phyloP scores from a whole-genome alignment of 1,140 invertebrate genomes.

The Meloidogyne hapla region DNA sequence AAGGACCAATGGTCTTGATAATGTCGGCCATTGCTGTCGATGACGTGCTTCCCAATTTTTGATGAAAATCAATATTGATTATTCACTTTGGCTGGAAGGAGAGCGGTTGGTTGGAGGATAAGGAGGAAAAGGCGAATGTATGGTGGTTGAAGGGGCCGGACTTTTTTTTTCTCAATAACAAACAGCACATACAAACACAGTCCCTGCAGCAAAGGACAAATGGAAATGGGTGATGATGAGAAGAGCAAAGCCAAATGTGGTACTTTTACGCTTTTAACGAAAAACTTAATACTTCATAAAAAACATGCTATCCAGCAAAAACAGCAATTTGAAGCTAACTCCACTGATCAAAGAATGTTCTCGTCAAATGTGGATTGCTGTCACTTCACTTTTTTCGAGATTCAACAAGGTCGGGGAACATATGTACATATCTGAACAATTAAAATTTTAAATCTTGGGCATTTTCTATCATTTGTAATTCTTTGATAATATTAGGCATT shows the following conservation, averaged over 20 bases:
- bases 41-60: neutral
- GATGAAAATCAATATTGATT: slow-evolving; percentile 32
- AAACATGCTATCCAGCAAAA: neutral
- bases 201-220: slow-evolving; percentile 25
- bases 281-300: neutral
- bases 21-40: neutral
- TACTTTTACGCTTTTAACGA: neutral
- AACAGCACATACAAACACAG: slow-evolving; percentile 15
- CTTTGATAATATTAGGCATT: too few relatives aligned
- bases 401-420: too few relatives aligned
- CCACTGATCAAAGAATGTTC: too few relatives aligned
- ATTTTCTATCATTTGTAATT: too few relatives aligned
- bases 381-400: too few relatives aligned
- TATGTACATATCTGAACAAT: too few relatives aligned
- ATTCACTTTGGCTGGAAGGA: slow-evolving; percentile 18
- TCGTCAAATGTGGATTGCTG: too few relatives aligned
- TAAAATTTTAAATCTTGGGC: too few relatives aligned
- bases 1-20: neutral
- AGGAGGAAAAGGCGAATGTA: neutral
- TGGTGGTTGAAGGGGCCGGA: slow-evolving; percentile 8
- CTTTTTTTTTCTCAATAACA: slow-evolving; percentile 18
- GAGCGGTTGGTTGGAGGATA: slow-evolving; percentile 20
- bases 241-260: neutral
- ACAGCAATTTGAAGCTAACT: too few relatives aligned
- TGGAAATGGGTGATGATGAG: neutral